Evolutionary conservation across 2,888 invertebrate genomes (phyloP), one percentile per base, ranked within the genome.

Genomic region (Tridacna gigas): DNA sequence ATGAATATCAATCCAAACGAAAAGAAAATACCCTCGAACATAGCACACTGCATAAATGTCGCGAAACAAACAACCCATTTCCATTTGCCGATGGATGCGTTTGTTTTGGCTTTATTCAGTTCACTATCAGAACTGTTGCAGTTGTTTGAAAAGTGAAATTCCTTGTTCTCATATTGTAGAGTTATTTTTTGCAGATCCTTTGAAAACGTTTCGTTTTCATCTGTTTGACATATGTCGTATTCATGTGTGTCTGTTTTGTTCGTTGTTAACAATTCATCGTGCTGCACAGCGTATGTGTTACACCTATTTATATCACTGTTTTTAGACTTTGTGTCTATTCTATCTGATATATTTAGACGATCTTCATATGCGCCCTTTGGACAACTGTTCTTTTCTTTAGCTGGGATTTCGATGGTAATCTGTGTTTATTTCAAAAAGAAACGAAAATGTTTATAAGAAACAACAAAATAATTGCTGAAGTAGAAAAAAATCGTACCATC

Each of bases 1-100:
- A 66, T 37, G 26, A 66, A 66, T 9, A 66, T 26, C 18, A 66
- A 25, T 22, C 66, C 66, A 20, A 66, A 66, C 15, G 66, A 26
- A 26, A 66, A 66, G 28, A 66, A 66, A 26, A 66, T 18, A 37
- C 66, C 26, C 26, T 26, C 66, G 28, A 66, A 66, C 15, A 66
- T 12, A 28, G 18, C 26, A 26, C 20, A 66, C 18, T 66, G 28
- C 26, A 66, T 13, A 37, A 66, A 66, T 13, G 25, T 25, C 9
- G 25, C 28, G 25, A 26, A 22, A 66, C 66, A 66, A 66, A 66
- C 66, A 26, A 66, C 28, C 66, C 66, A 66, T 26, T 18, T 25
- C 28, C 37, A 66, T 26, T 7, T 26, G 13, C 66, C 28, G 2
- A 25, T 26, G 22, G 22, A 25, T 9, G 1, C 26, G 18, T 26